phyloP scores from a whole-genome alignment of 2,113 vertebrate genomes.

The Noturus placidus region DNA sequence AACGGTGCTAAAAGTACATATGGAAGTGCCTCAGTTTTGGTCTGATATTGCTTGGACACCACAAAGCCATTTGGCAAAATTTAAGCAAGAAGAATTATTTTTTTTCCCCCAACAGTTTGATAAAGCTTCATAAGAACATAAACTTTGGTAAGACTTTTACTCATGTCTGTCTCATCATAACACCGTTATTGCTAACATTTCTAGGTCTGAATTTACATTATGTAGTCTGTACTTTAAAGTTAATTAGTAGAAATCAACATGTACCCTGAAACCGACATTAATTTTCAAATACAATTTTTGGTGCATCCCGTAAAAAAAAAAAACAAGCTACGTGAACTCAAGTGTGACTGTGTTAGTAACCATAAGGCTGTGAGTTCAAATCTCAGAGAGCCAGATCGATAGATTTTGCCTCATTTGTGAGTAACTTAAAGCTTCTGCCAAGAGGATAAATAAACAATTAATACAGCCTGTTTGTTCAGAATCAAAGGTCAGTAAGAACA shows the following conservation, averaged over 20 bases:
- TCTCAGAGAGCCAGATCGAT: neutral
- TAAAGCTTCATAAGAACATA: neutral
- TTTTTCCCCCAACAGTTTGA: neutral
- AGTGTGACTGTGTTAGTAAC: neutral
- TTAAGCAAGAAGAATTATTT: neutral
- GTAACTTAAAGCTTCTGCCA: neutral
- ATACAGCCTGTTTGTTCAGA: neutral
- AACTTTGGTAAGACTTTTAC: neutral
- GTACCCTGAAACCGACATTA: neutral
- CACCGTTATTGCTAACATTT: neutral
- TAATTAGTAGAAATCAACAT: neutral
- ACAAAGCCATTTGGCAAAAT: neutral
- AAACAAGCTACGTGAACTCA: neutral
- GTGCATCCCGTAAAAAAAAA: neutral
- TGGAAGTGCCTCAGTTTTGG: neutral
- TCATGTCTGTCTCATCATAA: neutral
- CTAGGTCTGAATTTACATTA: neutral
- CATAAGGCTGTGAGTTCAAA: neutral
- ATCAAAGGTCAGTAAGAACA: neutral
- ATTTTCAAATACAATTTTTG: neutral
- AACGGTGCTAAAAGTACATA: neutral
- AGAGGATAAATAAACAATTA: neutral
- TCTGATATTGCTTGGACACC: neutral
- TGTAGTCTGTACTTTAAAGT: too few species aligned
- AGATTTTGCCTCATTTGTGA: neutral